Conservation (phyloP, 2,888 invertebrate species). For the Drosophila macrothrix region DNA sequence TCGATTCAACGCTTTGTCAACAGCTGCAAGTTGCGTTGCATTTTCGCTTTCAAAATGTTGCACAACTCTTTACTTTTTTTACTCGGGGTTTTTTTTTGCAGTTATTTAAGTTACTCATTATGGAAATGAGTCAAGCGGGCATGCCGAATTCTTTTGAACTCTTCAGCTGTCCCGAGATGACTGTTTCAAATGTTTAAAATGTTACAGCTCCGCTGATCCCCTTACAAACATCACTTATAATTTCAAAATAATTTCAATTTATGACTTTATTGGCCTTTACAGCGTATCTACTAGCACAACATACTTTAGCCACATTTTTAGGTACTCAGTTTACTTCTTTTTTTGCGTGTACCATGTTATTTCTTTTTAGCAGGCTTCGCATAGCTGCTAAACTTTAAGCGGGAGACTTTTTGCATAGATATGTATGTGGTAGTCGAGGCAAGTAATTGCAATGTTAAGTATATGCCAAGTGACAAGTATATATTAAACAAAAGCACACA, state of each 20-base stretch:
- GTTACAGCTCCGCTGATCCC: not conserved
- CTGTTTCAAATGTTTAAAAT: not conserved
- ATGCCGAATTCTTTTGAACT: not conserved
- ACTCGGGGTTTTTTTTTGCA: conserved; percentile 5
- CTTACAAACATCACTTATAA: not conserved
- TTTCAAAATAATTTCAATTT: not conserved
- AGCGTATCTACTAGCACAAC: conserved; percentile 13
- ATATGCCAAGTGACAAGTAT: conserved; percentile 49
- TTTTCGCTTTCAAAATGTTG: conserved; percentile 59
- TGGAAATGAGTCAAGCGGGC: conserved; percentile 6
- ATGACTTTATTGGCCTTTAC: not conserved
- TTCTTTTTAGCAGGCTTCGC: conserved; percentile 37
- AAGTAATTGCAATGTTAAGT: conserved; percentile 53
- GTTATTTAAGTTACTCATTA: conserved; percentile 42
- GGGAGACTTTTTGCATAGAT: conserved; percentile 29
- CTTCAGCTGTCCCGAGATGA: not conserved
- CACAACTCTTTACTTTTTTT: conserved; percentile 36
- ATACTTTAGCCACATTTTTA: conserved; percentile 1
- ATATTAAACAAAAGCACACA: conserved; percentile 17
- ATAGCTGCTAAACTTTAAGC: conserved; percentile 36
- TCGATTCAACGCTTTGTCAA: conserved; percentile 57
- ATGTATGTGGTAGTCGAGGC: conserved; percentile 1
- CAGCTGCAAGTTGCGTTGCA: conserved; percentile 62
- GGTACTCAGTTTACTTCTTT: conserved; percentile 14
- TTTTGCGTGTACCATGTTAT: conserved; percentile 27